Evolutionary conservation across 1,140 invertebrate genomes (phyloP), one percentile per base, ranked within the genome.

Genomic region (Drosophila bocki): DNA sequence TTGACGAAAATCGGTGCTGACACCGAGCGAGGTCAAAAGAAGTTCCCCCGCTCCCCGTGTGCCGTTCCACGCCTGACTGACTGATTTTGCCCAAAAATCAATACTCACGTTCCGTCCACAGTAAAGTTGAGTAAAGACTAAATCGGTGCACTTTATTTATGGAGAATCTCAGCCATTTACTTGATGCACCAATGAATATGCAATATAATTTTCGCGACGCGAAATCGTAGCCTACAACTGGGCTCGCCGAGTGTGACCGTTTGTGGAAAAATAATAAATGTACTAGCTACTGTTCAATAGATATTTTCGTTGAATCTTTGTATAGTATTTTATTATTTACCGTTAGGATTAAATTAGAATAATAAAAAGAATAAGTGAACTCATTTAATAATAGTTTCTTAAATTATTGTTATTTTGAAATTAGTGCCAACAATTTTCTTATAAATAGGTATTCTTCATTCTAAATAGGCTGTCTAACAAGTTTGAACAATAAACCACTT

Each of bases 1-100:
- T 84, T 88, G 83, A 84, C 77, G 64, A 88, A 84, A 84, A 84
- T 84, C 62, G 51, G 41, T 70, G 84, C 69, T 87, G 84, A 88
- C 84, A 87, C 61, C 77, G 62, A 87, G 82, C 84, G 86, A 87
- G 84, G 84, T 90, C 84, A 83, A 33, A 56, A 19, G 44, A 39
- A 67, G 56, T 32, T 12, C 3, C 53, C 51, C n/a, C 37, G 33
- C 42, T 33, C 7, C 22, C 6, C 33, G 12, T 48, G 51, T 6
- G 12, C 15, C 15, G n/a, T 3, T 12, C 13, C 3, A 61, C 13
- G n/a, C 5, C 29, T 15, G 35, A 29, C 35, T 22, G 29, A 22
- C 32, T 32, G 35, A 41, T 57, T 62, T 48, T 51, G 41, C 50
- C 51, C 37, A 41, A 78, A 87, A 87, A 88, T 88, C 84, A 87